Evolutionary conservation across 2,888 invertebrate genomes (phyloP), one percentile per base, ranked within the genome.

Genomic region (Metallyticus violacea): DNA sequence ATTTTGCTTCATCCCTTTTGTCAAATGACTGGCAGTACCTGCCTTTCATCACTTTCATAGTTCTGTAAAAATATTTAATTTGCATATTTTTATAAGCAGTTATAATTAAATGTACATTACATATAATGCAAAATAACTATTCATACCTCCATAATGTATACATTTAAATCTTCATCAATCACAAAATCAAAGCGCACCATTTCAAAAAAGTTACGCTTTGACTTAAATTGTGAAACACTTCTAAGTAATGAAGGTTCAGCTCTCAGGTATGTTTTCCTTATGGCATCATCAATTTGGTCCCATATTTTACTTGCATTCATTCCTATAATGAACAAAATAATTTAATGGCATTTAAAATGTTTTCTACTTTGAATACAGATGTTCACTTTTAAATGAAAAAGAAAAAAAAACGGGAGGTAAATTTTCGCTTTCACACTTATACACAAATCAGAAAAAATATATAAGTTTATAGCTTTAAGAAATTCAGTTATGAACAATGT

Each of bases 171-270:
- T 89, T 97, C 96, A 91, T 99, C 98, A 2, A 99, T 93, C 0
- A 98, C 96, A 90, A 99, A 96, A 91, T 99, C 99, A 90, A 99
- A 97, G 40, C 99, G 94, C 92, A 98, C 96, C 93, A 99, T 93
- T 92, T 99, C 99, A 92, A 99, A 99, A 91, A 98, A 99, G 90
- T 96, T 96, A 26, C 93, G 92, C 79, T 92, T 92, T 0, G 94
- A 94, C 86, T 93, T 92, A 81, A 87, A 88, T 26, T 86, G 62
- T 83, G 88, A 82, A n/a, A 89, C 88, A 27, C 95, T 92, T 27
- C 95, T 93, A 40, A 94, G 92, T 30, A 98, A 94, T 85, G 94
- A 92, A 27, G 93, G 91, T 91, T 98, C 97, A 90, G 97, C 98
- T 81, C 93, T 93, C 29, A 96, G 91, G 79, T 95, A 93, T 81